A percentile compares a stretch with the other conserved stretches of the same genome.
These are phyloP conservation scores for Drosophila hydei DNA, from an alignment of 1,140 invertebrate genomes.

Conservation along the genomic window DNA sequence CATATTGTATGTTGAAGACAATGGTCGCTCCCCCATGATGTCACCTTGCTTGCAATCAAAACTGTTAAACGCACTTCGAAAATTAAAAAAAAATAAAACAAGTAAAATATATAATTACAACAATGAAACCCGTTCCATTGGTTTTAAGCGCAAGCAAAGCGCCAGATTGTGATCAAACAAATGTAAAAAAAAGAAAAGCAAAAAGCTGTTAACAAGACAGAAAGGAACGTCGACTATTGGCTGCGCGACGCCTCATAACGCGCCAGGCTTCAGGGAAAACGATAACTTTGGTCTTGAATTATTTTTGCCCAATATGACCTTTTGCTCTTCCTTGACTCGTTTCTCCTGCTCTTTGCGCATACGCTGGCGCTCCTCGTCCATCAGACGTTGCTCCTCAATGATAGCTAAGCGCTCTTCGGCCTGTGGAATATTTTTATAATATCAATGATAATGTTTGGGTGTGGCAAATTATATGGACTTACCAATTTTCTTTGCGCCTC, in stretches of 20 bases:
- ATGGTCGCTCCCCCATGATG: slow-evolving; percentile 13
- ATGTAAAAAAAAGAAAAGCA: slow-evolving; percentile 41
- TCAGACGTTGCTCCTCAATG: slow-evolving; percentile 97
- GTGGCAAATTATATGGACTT: slow-evolving; percentile 60
- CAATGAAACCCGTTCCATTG: slow-evolving; percentile 38
- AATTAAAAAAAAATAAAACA: slow-evolving; percentile 37
- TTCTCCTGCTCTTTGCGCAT: slow-evolving; percentile 96
- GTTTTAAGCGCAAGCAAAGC: slow-evolving; percentile 55
- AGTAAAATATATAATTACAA: slow-evolving; percentile 48
- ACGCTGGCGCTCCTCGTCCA: slow-evolving; percentile 97
- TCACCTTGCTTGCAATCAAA: slow-evolving; percentile 49
- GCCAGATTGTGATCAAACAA: slow-evolving; percentile 40
- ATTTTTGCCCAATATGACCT: slow-evolving; percentile 98
- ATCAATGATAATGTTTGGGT: neutral
- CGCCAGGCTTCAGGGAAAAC: slow-evolving; percentile 92
- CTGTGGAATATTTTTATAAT: slow-evolving; percentile 84
- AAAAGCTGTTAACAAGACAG: slow-evolving; percentile 70
- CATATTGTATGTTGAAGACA: slow-evolving; percentile 12
- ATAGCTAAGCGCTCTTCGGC: slow-evolving; percentile 98
- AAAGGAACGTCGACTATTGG: slow-evolving; percentile 1
- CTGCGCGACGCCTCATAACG: slow-evolving; percentile 85
- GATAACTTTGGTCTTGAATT: slow-evolving; percentile 97
- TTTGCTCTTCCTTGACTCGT: slow-evolving; percentile 96
- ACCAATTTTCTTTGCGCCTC: slow-evolving; percentile 98
- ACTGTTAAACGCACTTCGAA: slow-evolving; percentile 33